Percentiles rank a stretch among this genome's conserved stretches.
Conservation (phyloP, 2,888 invertebrate species). For the Brachynemurus nebulosus region DNA sequence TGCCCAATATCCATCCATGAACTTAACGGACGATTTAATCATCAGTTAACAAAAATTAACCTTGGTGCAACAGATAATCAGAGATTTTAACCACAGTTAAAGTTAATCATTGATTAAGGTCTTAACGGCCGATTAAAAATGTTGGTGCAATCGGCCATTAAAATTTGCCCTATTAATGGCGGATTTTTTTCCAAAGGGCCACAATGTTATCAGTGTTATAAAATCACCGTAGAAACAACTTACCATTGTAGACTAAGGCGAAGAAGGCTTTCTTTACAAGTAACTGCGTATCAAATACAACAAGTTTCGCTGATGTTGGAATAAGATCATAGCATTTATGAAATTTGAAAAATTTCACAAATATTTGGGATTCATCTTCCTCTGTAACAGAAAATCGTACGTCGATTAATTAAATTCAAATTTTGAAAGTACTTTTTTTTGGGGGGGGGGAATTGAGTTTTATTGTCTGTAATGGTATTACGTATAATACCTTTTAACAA, state of each 20-base stretch:
- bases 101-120: no score
- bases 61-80: no score
- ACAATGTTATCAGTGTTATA: neutral
- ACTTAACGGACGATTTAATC: no score
- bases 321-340: slow-evolving; percentile 99
- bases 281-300: slow-evolving; percentile 97
- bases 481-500: slow-evolving; percentile 45
- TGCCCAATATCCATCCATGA: no score
- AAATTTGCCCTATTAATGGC: no score
- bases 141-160: no score
- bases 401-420: no score
- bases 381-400: slow-evolving; percentile 58
- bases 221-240: slow-evolving; percentile 23
- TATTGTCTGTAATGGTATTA: neutral
- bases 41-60: no score
- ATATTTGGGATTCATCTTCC: slow-evolving; percentile 94
- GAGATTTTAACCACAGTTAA: no score
- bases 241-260: slow-evolving; percentile 95
- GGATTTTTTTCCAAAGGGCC: no score
- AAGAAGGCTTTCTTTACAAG: slow-evolving; percentile 98
- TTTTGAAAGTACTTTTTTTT: neutral
- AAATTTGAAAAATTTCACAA: slow-evolving; percentile 98
- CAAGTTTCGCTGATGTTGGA: slow-evolving; percentile 97
- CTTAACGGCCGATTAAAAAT: no score
- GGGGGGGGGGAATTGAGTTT: neutral